phyloP scores from a whole-genome alignment of 2,797 vertebrate genomes.

The Mormyrus proboscirostris region DNA sequence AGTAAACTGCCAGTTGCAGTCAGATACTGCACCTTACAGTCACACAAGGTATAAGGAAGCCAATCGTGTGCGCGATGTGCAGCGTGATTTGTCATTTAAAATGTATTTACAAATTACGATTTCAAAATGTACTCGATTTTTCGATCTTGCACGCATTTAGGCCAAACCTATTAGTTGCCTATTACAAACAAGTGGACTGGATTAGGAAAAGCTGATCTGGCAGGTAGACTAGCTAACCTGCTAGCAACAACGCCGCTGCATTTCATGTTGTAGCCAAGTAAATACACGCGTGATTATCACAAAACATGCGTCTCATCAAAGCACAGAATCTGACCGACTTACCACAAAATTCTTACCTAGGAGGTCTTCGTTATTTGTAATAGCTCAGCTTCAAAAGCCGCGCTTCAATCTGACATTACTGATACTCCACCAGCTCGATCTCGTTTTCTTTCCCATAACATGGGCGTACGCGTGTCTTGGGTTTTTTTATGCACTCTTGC shows the following conservation, averaged over 20 bases:
- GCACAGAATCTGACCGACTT: background rate
- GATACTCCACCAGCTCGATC: slow-evolving; percentile 49
- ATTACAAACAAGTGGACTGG: background rate
- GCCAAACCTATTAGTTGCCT: background rate
- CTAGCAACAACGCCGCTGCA: background rate
- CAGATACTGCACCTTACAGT: background rate
- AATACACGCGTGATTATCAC: background rate
- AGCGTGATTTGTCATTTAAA: background rate
- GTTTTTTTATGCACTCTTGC: background rate
- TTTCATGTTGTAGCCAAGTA: background rate
- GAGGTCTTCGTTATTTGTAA: slow-evolving; percentile 28
- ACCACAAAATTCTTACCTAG: slow-evolving; percentile 43
- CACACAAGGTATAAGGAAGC: background rate
- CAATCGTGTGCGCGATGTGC: background rate
- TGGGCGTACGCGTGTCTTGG: slow-evolving; percentile 17
- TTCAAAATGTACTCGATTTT: background rate
- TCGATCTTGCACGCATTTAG: background rate
- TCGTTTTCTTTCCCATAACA: slow-evolving; percentile 55
- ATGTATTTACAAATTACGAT: background rate
- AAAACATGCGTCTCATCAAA: background rate
- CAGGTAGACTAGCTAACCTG: background rate
- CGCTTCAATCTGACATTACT: slow-evolving; percentile 42
- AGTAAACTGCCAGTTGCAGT: background rate
- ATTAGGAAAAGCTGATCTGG: background rate
- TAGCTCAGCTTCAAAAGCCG: slow-evolving; percentile 24